phyloP scores from a whole-genome alignment of 2,888 invertebrate species.

The Colletes collaris region DNA sequence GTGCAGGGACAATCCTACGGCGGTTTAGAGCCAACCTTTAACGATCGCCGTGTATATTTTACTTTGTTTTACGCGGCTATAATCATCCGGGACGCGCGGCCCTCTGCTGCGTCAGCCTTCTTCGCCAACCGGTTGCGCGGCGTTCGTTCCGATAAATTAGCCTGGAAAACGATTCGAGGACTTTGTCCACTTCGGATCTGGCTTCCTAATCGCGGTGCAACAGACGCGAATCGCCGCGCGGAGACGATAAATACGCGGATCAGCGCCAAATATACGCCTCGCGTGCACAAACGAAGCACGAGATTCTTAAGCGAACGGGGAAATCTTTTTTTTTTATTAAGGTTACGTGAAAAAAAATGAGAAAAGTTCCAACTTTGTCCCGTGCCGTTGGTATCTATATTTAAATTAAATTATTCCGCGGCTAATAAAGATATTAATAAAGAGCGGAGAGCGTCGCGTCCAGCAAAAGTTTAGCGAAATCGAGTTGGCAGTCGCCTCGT shows the following conservation, averaged over 20 bases:
- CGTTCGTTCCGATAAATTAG: constrained; percentile 66
- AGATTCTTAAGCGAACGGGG: not conserved
- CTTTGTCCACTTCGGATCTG: constrained; percentile 46
- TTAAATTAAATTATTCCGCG: no score
- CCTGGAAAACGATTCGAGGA: constrained; percentile 49
- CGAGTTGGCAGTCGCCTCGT: no score
- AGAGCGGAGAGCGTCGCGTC: no score
- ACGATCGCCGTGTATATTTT: not conserved
- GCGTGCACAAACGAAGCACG: not conserved
- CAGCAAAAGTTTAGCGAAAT: no score
- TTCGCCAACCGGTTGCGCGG: constrained; percentile 56
- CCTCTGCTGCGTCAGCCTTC: constrained; percentile 9
- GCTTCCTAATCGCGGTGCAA: constrained; percentile 51
- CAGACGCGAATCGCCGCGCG: constrained; percentile 43
- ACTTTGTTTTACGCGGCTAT: not conserved
- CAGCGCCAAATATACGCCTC: constrained; percentile 9
- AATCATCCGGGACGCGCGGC: not conserved
- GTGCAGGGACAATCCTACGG: not conserved
- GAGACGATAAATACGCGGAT: constrained; percentile 35
- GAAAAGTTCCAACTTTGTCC: no score
- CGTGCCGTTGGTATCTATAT: no score
- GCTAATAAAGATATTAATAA: no score
- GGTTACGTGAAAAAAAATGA: no score
- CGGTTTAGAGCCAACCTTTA: not conserved
- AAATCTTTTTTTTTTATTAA: not conserved